Evolutionary conservation across 2,113 vertebrate genomes (phyloP).

Genomic region (Aphyosemion australe): DNA sequence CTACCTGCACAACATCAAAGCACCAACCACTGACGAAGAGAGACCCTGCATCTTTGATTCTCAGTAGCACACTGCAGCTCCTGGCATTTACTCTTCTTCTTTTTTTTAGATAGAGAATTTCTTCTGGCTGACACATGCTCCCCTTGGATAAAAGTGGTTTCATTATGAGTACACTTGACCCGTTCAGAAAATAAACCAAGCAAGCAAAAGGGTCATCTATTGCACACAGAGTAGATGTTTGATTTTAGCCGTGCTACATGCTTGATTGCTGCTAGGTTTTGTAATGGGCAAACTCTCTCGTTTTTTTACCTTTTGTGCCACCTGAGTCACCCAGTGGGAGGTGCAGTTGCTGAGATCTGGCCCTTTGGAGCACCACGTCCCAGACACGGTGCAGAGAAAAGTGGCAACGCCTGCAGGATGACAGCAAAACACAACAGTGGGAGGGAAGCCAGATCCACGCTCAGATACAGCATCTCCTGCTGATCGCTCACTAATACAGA

Average conservation of each 20-base stretch:
- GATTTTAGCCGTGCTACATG: neutral
- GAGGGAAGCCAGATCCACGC: constrained; percentile 34
- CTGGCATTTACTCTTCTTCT: constrained; percentile 29
- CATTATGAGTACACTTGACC: constrained; percentile 11
- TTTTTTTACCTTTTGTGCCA: constrained; percentile 93
- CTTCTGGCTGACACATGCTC: constrained; percentile 13
- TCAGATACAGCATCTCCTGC: constrained; percentile 41
- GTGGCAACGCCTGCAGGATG: constrained; percentile 88
- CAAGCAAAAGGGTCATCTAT: constrained; percentile 15
- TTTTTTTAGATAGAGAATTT: constrained; percentile 24
- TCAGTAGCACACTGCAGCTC: constrained; percentile 29
- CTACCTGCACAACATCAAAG: constrained; percentile 64
- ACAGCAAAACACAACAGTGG: constrained; percentile 77
- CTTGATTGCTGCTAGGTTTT: constrained; percentile 21
- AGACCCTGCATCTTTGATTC: constrained; percentile 40
- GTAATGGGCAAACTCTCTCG: constrained; percentile 22
- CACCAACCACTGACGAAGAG: constrained; percentile 27
- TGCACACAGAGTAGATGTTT: neutral
- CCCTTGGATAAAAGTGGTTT: constrained; percentile 10
- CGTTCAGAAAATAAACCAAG: constrained; percentile 24
- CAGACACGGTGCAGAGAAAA: constrained; percentile 88
- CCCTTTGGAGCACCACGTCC: constrained; percentile 91
- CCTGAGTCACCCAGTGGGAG: constrained; percentile 98
- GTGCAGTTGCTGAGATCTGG: constrained; percentile 99
- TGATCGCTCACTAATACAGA: constrained; percentile 51